Evolutionary conservation across 2,888 invertebrate species (phyloP).

Genomic region (Tromatobia lineatoria): DNA sequence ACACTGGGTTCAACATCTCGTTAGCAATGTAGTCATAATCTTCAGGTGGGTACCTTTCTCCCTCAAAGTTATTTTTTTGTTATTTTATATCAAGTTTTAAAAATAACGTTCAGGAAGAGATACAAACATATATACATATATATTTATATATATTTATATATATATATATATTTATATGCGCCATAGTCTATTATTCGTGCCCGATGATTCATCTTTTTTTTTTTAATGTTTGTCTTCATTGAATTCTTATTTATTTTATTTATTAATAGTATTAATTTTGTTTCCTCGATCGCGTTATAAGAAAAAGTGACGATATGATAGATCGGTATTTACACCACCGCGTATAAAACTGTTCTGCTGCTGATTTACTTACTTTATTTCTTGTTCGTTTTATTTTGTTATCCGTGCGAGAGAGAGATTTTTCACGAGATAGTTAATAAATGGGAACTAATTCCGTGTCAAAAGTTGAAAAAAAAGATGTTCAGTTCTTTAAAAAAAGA

Average conservation of each 20-base stretch:
- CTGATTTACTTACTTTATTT: conserved; percentile 53
- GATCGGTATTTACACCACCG: conserved; percentile 72
- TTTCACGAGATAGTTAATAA: conserved; percentile 23
- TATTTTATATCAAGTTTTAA: conserved; percentile 34
- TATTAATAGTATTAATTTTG: conserved; percentile 71
- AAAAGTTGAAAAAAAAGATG: neutral
- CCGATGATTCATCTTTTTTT: conserved; percentile 61
- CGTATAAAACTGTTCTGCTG: conserved; percentile 71
- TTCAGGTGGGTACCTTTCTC: conserved; percentile 67
- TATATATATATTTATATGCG: conserved; percentile 44
- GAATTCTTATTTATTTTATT: conserved; percentile 73
- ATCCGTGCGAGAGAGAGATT: conserved; percentile 44
- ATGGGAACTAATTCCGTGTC: neutral
- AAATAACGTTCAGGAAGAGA: conserved; percentile 28
- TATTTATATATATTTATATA: conserved; percentile 40
- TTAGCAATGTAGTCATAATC: conserved; percentile 71
- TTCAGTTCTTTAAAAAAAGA: neutral
- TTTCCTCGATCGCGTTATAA: conserved; percentile 73
- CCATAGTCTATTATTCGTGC: conserved; percentile 57
- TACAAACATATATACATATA: conserved; percentile 34
- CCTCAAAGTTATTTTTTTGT: conserved; percentile 50
- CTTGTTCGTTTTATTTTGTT: conserved; percentile 40
- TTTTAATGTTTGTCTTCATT: conserved; percentile 38
- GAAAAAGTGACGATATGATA: conserved; percentile 81
- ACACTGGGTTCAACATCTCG: conserved; percentile 72